Evolutionary conservation across 1,140 invertebrate genomes (phyloP).

Genomic region (Xylocopa sonorina): DNA sequence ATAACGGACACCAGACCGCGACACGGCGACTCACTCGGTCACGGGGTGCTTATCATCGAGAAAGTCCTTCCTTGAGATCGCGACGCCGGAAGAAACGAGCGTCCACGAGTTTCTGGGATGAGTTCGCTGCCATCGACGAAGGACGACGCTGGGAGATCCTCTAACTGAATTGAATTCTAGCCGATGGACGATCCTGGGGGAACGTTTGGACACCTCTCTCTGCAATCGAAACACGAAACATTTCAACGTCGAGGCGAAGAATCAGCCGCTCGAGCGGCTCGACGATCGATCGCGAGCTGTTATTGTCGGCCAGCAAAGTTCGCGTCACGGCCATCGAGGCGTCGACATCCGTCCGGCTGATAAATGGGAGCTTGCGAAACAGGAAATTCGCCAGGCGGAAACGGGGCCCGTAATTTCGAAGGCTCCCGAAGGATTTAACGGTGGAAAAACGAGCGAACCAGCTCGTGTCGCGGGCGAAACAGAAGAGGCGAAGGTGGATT

Average conservation of each 20-base stretch:
- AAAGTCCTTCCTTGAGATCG: slow-evolving; percentile 39
- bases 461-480: neutral
- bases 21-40: slow-evolving; percentile 57
- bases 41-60: slow-evolving; percentile 32
- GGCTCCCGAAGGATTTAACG: neutral
- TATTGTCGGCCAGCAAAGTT: too few species aligned
- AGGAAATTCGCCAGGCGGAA: slow-evolving; percentile 19
- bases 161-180: too few species aligned
- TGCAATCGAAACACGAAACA: too few species aligned
- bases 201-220: too few species aligned
- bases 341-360: slow-evolving; percentile 15
- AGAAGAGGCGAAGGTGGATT: neutral
- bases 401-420: slow-evolving; percentile 3
- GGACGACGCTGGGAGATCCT: too few species aligned
- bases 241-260: too few species aligned
- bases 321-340: neutral
- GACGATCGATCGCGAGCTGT: too few species aligned
- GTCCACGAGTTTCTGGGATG: neutral
- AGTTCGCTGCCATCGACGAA: too few species aligned
- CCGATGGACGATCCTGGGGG: too few species aligned
- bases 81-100: too few species aligned
- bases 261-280: too few species aligned
- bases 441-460: neutral
- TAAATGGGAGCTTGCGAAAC: slow-evolving; percentile 20
- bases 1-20: slow-evolving; percentile 63